Percentiles rank a stretch among this genome's conserved stretches.
Conservation (phyloP, 2,888 invertebrate species). For the Eucera pruinosa region DNA sequence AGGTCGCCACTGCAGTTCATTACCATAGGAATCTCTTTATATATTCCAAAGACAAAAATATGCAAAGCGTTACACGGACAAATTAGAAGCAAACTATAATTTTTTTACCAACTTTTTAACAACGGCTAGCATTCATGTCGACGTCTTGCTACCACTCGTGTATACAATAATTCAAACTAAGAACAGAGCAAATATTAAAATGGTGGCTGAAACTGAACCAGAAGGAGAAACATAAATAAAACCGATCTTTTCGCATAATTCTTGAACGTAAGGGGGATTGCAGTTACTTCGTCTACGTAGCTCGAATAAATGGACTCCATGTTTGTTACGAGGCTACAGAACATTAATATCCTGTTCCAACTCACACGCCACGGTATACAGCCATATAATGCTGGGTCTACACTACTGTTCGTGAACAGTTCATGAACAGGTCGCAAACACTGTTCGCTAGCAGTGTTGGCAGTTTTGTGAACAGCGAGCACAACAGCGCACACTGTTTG, state of each 20-base stretch:
- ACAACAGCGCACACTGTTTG: too few species aligned
- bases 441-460: too few species aligned
- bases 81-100: neutral
- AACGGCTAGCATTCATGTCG: neutral
- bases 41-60: too few species aligned
- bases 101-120: neutral
- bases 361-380: neutral
- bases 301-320: neutral
- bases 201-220: neutral
- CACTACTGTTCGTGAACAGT: too few species aligned
- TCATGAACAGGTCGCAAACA: too few species aligned
- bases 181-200: constrained; percentile 3
- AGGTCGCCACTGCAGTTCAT: too few species aligned
- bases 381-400: too few species aligned
- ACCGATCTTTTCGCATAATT: neutral
- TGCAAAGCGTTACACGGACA: neutral
- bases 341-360: constrained; percentile 2
- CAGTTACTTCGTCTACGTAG: too few species aligned
- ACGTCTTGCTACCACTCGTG: neutral
- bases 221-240: neutral
- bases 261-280: neutral
- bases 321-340: neutral
- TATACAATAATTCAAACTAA: neutral
- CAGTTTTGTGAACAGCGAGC: too few species aligned
- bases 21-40: too few species aligned